Evolutionary conservation across 2,797 vertebrate species (phyloP), one percentile per base, ranked within the genome.

Genomic region (Tenualosa ilisha): DNA sequence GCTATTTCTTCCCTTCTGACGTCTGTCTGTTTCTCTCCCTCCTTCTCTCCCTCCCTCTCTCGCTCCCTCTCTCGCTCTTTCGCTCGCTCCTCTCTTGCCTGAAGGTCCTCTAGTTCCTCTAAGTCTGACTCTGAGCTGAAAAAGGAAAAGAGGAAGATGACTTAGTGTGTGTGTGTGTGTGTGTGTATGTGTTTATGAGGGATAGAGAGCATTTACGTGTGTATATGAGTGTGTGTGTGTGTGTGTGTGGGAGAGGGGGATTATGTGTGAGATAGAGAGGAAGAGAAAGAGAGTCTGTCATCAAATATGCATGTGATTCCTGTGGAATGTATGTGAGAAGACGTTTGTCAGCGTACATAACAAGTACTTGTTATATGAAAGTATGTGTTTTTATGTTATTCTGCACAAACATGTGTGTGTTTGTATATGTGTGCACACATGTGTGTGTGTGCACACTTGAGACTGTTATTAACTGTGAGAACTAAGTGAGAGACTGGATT

Each of bases 41-140:
- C 93, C 92, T 0, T 94, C 94, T 50, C 31, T 84, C 54, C 87
- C 91, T 7, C 82, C 88, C 49, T 89, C 90, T 72, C 92, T 85
- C 17, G 46, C 46, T 83, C 86, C 91, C 92, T 88, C 82, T 88
- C 84, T 43, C 75, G 88, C 88, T 83, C 86, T 59, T 65, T 88
- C 83, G 86, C 53, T n/a, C 93, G 94, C 83, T 95, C 96, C 81
- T 95, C 90, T n/a, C 93, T 93, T 26, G 91, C 90, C 0, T 94
- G 94, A 72, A 93, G 94, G 85, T 91, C 91, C 83, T 95, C 95
- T 15, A 94, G 94, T 0, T 95, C 95, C 50, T 96, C 96, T 13
- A 94, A 92, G 91, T 91, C 97, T 0, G 97, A 97, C 90, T 97
- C 97, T 0, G 97, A 98, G 91, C 97, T 99, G 92, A 93, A 22